These are phyloP conservation scores for Anoplopoma fimbria DNA, from an alignment of 2,113 vertebrate genomes.

Conservation along the genomic window DNA sequence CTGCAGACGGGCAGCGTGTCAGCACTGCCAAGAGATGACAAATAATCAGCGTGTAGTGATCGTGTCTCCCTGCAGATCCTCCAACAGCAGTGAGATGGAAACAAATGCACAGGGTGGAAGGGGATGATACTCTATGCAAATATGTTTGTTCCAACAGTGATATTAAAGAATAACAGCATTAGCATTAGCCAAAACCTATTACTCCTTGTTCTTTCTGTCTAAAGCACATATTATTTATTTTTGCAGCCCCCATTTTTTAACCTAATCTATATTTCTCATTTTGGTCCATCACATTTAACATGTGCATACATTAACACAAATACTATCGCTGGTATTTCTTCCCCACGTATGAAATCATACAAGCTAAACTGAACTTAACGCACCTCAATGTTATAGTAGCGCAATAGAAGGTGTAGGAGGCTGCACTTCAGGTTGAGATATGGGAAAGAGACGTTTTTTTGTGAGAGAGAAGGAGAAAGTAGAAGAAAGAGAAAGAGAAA, in stretches of 20 bases:
- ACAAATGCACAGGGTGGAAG: not conserved
- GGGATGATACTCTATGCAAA: not conserved
- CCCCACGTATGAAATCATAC: not conserved
- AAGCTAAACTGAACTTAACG: not conserved
- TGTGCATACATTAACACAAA: not conserved
- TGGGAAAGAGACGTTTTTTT: not conserved
- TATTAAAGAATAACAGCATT: not conserved
- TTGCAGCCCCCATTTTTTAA: no score
- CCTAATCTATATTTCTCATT: no score
- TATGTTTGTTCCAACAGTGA: not conserved
- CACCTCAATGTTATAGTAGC: not conserved
- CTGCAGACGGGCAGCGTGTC: constrained; percentile 55
- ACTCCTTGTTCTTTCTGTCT: not conserved
- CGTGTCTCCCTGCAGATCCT: constrained; percentile 23
- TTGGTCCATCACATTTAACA: no score
- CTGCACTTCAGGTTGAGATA: not conserved
- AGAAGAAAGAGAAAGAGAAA: not conserved
- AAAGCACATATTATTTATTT: no score
- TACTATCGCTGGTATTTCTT: not conserved
- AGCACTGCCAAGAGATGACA: constrained; percentile 60
- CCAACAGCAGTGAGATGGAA: not conserved
- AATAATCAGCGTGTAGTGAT: constrained; percentile 56
- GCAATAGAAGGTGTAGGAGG: not conserved
- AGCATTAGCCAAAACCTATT: not conserved
- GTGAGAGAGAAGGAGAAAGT: not conserved